Conservation (phyloP, 2,113 vertebrate species). For the Pseudorasbora parva region DNA sequence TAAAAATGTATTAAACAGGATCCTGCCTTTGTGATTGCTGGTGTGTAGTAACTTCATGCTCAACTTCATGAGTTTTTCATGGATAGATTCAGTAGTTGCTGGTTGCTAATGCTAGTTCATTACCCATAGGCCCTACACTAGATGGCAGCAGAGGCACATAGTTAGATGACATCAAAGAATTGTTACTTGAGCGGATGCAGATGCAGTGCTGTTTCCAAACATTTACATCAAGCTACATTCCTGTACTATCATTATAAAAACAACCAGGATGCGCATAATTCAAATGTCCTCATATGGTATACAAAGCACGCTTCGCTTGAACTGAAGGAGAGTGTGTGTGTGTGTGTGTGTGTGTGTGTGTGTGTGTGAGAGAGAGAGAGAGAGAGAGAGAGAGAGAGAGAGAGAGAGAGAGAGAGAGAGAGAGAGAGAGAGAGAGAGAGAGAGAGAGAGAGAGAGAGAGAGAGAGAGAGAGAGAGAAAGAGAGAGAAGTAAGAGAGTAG, state of each 20-base stretch:
- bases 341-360: too few relatives aligned
- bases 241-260: background rate
- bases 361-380: too few relatives aligned
- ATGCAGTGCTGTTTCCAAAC: background rate
- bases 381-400: too few relatives aligned
- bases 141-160: slow-evolving; percentile 63
- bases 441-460: too few relatives aligned
- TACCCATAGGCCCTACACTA: slow-evolving; percentile 52
- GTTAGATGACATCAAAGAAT: background rate
- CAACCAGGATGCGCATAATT: background rate
- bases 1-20: too few relatives aligned
- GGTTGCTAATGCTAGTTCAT: background rate
- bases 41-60: background rate
- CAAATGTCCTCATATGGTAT: background rate
- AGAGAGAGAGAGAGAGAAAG: too few relatives aligned
- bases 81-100: background rate
- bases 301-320: background rate
- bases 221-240: slow-evolving; percentile 19
- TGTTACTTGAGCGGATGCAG: background rate
- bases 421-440: too few relatives aligned
- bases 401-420: too few relatives aligned
- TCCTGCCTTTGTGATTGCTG: background rate
- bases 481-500: too few relatives aligned
- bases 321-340: background rate
- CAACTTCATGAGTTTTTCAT: background rate